Evolutionary conservation across 2,113 vertebrate species (phyloP).

Genomic region (Himantopus leucocephalus): DNA sequence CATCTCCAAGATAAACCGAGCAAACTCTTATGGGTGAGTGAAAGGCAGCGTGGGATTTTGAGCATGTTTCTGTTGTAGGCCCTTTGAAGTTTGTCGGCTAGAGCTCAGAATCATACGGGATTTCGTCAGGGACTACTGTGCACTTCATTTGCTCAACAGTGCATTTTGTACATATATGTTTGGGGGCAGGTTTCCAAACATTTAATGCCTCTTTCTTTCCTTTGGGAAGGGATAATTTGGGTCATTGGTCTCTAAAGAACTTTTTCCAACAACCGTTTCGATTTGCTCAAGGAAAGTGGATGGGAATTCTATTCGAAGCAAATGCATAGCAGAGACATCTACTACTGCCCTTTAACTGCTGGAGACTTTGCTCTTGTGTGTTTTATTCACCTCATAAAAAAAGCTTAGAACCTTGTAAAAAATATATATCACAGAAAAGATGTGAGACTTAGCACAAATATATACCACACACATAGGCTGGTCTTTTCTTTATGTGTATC

Average conservation of each 20-base stretch:
- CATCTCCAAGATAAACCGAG: not conserved
- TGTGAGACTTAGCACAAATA: slow-evolving; percentile 53
- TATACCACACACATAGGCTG: slow-evolving; percentile 1
- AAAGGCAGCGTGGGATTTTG: not conserved
- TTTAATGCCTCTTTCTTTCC: slow-evolving; percentile 13
- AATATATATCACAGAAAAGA: slow-evolving; percentile 43
- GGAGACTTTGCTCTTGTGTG: slow-evolving; percentile 48
- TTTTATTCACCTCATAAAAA: slow-evolving; percentile 67
- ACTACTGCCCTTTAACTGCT: slow-evolving; percentile 37
- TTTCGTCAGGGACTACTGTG: not conserved
- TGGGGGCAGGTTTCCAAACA: not conserved
- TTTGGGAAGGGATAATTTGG: slow-evolving; percentile 44
- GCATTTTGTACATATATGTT: not conserved
- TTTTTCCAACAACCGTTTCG: not conserved
- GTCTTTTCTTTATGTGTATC: not conserved
- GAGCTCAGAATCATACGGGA: not conserved
- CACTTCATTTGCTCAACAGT: not conserved
- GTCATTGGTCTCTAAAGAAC: slow-evolving; percentile 15
- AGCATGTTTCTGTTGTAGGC: not conserved
- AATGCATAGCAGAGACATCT: slow-evolving; percentile 45
- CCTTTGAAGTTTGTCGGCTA: not conserved
- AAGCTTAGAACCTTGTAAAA: slow-evolving; percentile 64
- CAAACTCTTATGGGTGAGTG: not conserved
- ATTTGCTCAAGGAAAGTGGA: slow-evolving; percentile 37
- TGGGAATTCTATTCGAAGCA: slow-evolving; percentile 58